Evolutionary conservation across 2,888 invertebrate genomes (phyloP).

Genomic region (Pollenia labialis): DNA sequence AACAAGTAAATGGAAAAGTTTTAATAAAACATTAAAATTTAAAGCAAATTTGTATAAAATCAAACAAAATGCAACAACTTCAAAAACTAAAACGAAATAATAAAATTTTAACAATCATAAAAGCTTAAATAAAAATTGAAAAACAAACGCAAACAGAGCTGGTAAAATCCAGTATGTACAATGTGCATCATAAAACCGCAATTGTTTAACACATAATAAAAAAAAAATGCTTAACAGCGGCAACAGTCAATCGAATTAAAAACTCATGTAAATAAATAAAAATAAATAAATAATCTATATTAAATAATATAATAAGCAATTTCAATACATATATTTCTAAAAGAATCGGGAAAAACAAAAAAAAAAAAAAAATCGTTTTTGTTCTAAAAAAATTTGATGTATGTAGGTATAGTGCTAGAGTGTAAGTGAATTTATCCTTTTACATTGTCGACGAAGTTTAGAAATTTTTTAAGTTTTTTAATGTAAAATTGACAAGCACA

Average conservation of each 20-base stretch:
- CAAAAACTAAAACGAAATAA: not conserved
- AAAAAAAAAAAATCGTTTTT: not conserved
- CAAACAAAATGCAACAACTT: not conserved
- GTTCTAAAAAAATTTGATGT: not conserved
- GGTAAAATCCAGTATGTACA: conserved; percentile 12
- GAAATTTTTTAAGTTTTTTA: conserved; percentile 5
- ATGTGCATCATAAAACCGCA: not conserved
- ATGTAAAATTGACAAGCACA: conserved; percentile 16
- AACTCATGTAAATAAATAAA: no score
- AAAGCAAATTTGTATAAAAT: not conserved
- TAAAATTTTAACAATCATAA: not conserved
- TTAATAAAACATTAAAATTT: conserved; percentile 1
- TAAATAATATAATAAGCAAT: not conserved
- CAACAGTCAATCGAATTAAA: conserved; percentile 2
- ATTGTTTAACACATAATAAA: conserved; percentile 18
- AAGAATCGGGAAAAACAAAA: not conserved
- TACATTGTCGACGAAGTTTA: not conserved
- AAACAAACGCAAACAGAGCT: not conserved
- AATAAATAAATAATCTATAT: conserved; percentile 17
- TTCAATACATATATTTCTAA: not conserved
- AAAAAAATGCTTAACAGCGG: not conserved
- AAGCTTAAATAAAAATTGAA: conserved; percentile 10
- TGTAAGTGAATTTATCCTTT: not conserved
- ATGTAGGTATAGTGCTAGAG: not conserved
- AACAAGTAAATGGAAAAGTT: not conserved